Evolutionary conservation across 2,797 vertebrate genomes (phyloP).

Genomic region (Halcyon badia): DNA sequence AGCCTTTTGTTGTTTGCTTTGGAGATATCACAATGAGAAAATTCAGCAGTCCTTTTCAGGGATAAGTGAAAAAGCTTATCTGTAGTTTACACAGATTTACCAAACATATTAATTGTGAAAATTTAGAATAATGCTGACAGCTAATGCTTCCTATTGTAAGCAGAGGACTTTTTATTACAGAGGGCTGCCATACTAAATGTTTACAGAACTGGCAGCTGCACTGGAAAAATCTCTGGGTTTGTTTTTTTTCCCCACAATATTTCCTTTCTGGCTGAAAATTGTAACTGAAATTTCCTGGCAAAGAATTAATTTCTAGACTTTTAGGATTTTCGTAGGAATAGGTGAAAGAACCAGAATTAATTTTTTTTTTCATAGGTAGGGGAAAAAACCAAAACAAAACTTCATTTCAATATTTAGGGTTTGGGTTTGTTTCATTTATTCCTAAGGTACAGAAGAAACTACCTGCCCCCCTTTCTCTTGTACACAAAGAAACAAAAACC

Average conservation of each 20-base stretch:
- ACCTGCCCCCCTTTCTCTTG: not conserved
- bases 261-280: not conserved
- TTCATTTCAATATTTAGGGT: not conserved
- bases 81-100: constrained; percentile 59
- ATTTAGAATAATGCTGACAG: constrained; percentile 15
- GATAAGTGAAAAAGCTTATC: constrained; percentile 27
- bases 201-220: not conserved
- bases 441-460: not conserved
- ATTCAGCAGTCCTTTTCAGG: not conserved
- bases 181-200: not conserved
- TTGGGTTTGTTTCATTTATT: not conserved
- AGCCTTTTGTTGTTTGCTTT: constrained; percentile 39
- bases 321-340: not conserved
- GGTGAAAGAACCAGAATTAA: not conserved
- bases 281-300: not conserved
- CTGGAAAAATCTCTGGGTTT: accelerated
- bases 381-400: not conserved
- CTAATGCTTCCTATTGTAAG: not conserved
- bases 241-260: not conserved
- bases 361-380: not conserved
- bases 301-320: not conserved
- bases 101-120: constrained; percentile 51
- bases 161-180: not conserved
- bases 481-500: not conserved
- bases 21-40: not conserved